These are phyloP conservation scores for Heteromyza rotundicornis DNA, from an alignment of 2,888 invertebrate genomes.

Conservation along the genomic window DNA sequence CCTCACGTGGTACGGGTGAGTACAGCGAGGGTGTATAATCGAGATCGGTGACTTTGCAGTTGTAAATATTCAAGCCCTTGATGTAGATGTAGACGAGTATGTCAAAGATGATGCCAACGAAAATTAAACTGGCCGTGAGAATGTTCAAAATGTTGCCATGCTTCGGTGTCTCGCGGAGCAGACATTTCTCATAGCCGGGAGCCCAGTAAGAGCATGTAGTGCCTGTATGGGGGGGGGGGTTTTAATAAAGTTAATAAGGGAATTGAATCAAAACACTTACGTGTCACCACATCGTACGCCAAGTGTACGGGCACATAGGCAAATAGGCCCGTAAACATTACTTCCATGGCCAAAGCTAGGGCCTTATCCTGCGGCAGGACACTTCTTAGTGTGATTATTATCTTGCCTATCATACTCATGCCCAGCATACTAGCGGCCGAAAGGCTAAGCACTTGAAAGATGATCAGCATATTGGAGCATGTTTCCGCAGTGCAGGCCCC, in stretches of 20 bases:
- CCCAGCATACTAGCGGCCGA: conserved; percentile 60
- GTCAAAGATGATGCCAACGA: conserved; percentile 62
- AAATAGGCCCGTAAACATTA: conserved; percentile 66
- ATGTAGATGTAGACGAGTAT: conserved; percentile 63
- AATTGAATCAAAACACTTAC: too few species aligned
- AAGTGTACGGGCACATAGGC: conserved; percentile 71
- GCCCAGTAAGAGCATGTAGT: conserved; percentile 64
- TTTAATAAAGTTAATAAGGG: too few species aligned
- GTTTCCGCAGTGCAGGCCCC: conserved; percentile 66
- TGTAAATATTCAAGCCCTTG: conserved; percentile 56
- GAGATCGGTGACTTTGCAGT: conserved; percentile 61
- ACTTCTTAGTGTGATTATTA: conserved; percentile 66
- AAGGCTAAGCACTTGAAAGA: conserved; percentile 64
- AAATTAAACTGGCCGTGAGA: conserved; percentile 62
- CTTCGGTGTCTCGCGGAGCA: conserved; percentile 62
- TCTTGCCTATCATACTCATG: conserved; percentile 58
- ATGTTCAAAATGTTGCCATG: conserved; percentile 65
- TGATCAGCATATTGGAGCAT: conserved; percentile 65
- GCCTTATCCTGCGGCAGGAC: conserved; percentile 70
- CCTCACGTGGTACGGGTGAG: conserved; percentile 48
- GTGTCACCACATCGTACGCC: conserved; percentile 68
- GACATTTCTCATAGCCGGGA: conserved; percentile 58
- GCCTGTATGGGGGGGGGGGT: conserved; percentile 52
- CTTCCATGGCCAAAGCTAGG: conserved; percentile 67
- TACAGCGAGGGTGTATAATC: conserved; percentile 57